Evolutionary conservation across 2,797 vertebrate species (phyloP).

Genomic region (Crocodylus rhombifer): DNA sequence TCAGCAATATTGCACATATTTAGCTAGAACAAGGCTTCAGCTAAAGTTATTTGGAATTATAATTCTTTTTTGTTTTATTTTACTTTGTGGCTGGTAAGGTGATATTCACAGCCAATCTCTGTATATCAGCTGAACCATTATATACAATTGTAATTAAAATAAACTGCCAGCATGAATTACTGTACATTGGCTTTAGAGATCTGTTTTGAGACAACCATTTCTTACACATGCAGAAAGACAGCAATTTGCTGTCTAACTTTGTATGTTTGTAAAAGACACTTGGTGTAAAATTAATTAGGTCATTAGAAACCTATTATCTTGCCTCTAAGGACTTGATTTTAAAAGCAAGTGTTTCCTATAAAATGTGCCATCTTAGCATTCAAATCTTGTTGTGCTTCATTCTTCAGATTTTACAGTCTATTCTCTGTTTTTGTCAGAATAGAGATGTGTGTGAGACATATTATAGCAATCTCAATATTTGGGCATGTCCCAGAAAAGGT

Average conservation of each 20-base stretch:
- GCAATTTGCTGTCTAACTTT: conserved; percentile 58
- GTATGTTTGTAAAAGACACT: conserved; percentile 44
- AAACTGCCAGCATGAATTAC: conserved; percentile 23
- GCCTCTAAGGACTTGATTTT: conserved; percentile 44
- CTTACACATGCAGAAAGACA: conserved; percentile 47
- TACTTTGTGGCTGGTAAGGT: conserved; percentile 25
- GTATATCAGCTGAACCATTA: conserved; percentile 52
- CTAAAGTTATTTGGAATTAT: neutral
- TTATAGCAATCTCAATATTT: neutral
- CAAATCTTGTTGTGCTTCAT: neutral
- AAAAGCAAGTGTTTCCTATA: conserved; percentile 54
- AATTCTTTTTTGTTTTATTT: conserved; percentile 27
- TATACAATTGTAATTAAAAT: conserved; percentile 58
- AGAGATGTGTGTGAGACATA: neutral
- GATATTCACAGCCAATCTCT: conserved; percentile 40
- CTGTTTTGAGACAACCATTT: conserved; percentile 49
- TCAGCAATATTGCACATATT: neutral
- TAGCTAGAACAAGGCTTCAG: neutral
- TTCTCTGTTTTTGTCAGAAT: neutral
- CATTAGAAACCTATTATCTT: conserved; percentile 71
- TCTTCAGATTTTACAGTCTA: conserved; percentile 7
- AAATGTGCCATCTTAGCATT: conserved; percentile 31
- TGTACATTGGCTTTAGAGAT: conserved; percentile 20
- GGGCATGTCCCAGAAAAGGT: neutral
- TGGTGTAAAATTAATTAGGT: conserved; percentile 71